Evolutionary conservation across 2,888 invertebrate species (phyloP), one percentile per base, ranked within the genome.

Genomic region (Drosophila borborema): DNA sequence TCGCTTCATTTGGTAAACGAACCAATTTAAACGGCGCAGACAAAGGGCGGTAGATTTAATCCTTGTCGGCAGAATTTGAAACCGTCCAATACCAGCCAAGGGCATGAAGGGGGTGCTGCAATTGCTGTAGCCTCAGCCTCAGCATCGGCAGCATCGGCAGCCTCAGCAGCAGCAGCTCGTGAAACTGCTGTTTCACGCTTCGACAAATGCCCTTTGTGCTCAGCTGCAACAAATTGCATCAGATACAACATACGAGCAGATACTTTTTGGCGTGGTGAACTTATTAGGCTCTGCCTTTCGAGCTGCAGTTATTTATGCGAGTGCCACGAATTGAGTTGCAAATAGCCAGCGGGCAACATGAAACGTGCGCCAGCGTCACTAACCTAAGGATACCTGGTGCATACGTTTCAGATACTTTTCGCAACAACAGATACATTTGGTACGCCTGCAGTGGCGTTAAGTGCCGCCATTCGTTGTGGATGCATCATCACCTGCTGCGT

Each of bases 161-260:
- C 45, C 10, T 20, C 20, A 2, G 28, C 72, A 68, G 14, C 38
- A 20, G 70, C 80, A 62, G 66, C 86, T 89, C 84, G 82, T 85
- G 88, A 88, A 88, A 86, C 88, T 86, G 86, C 79, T 82, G 88
- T 82, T 86, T 90, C 88, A 86, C 90, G 88, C 90, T 82, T 75
- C 86, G 67, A 84, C 77, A 82, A 89, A 81, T 76, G 86, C 83
- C 72, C 78, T 87, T 85, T 85, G 82, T 74, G 77, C 61, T 60
- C 45, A n/a, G 59, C 59, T 46, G 63, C 81, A 83, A 86, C 88
- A 88, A 90, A 75, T 90, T 90, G 86, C 79, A 76, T 67, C 77
- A 75, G 71, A 81, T 71, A 81, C 73, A 66, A 45, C 53, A 61
- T 67, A 77, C 75, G 65, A 38, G 38, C 66, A 53, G 74, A 68